Percentiles rank a stretch among this genome's conserved stretches.
Evolutionary conservation across 2,113 vertebrate species (phyloP).

Genomic region (Equus przewalskii): DNA sequence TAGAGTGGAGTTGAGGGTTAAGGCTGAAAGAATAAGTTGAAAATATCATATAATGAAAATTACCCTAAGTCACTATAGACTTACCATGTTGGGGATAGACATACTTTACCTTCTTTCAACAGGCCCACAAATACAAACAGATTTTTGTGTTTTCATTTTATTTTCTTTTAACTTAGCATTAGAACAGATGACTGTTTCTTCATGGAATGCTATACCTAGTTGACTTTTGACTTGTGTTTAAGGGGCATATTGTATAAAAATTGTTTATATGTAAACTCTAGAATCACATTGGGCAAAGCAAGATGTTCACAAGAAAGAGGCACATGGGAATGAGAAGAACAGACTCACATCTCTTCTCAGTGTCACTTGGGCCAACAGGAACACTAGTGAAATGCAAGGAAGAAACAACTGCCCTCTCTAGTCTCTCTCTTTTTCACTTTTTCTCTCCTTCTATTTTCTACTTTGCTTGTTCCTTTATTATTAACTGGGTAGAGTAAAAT

Average conservation of each 20-base stretch:
- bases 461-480: neutral
- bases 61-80: no score
- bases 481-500: neutral
- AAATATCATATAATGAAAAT: neutral
- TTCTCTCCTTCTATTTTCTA: neutral
- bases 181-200: neutral
- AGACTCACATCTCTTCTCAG: neutral
- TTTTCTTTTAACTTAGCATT: neutral
- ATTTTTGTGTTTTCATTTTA: neutral
- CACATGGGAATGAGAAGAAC: neutral
- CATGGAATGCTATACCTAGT: neutral
- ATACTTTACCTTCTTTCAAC: neutral
- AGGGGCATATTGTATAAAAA: neutral
- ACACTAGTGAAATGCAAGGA: no score
- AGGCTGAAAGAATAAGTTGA: neutral
- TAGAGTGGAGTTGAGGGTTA: neutral
- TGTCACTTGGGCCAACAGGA: neutral
- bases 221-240: neutral
- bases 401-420: fast-evolving
- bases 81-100: no score
- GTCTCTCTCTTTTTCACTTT: no score
- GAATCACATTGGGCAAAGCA: neutral
- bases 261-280: neutral
- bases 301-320: neutral
- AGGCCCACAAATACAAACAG: neutral